phyloP scores from a whole-genome alignment of 2,888 invertebrate genomes.

The Neuroscelio doddi region DNA sequence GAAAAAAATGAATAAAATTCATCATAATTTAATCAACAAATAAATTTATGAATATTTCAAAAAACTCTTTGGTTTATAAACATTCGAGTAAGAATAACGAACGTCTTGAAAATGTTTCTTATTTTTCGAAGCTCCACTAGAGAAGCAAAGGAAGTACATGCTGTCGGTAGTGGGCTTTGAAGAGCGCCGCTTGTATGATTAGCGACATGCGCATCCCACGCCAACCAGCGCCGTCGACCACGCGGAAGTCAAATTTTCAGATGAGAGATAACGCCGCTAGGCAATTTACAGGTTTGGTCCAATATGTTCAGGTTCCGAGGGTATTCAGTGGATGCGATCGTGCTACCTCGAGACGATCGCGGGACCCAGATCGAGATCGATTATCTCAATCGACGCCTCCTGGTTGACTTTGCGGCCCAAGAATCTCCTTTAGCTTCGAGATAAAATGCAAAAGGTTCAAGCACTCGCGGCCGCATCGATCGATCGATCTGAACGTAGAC shows the following conservation, averaged over 20 bases:
- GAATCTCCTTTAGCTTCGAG: neutral
- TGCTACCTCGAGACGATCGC: conserved; percentile 2
- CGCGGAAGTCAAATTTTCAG: conserved; percentile 33
- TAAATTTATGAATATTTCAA: no score
- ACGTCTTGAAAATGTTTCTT: no score
- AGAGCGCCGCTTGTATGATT: conserved; percentile 17
- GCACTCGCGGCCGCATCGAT: conserved; percentile 7
- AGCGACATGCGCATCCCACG: conserved; percentile 15
- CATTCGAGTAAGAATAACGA: no score
- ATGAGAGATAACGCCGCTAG: conserved; percentile 7
- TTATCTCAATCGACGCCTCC: conserved; percentile 11
- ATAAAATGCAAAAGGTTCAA: neutral
- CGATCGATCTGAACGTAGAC: conserved; percentile 18
- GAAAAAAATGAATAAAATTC: no score
- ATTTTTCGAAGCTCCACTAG: no score
- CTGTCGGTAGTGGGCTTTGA: no score
- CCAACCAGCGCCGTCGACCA: neutral
- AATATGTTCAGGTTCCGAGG: neutral
- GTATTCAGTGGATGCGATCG: conserved; percentile 1
- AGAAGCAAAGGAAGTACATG: no score
- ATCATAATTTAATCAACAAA: no score
- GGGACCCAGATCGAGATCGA: conserved; percentile 6
- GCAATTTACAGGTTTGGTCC: conserved; percentile 7
- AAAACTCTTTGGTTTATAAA: no score
- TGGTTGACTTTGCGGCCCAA: conserved; percentile 4